Conservation (phyloP, 2,888 invertebrate genomes). For the Pseudococcus viburni region DNA sequence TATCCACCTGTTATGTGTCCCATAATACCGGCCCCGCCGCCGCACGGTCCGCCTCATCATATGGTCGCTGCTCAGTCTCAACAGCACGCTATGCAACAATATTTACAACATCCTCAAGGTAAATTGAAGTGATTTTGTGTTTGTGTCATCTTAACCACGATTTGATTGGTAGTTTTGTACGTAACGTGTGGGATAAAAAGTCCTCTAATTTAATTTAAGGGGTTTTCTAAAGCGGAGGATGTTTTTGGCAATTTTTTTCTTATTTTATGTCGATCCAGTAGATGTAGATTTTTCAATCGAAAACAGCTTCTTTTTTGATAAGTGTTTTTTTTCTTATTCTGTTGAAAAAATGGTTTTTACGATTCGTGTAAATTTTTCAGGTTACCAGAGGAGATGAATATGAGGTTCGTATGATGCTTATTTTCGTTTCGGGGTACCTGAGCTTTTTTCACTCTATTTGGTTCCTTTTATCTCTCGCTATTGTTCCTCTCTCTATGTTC, state of each 20-base stretch:
- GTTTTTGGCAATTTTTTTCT: background rate
- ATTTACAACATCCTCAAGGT: conserved; percentile 64
- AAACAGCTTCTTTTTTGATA: background rate
- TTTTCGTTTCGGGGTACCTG: conserved; percentile 38
- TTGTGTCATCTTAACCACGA: background rate
- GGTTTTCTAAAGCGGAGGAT: background rate
- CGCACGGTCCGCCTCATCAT: conserved; percentile 63
- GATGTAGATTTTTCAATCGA: background rate
- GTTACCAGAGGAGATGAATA: conserved; percentile 58
- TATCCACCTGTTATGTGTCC: conserved; percentile 56
- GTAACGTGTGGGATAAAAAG: background rate
- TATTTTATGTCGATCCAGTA: background rate
- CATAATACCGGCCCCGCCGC: conserved; percentile 57
- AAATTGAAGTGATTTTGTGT: background rate
- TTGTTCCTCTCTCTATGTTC: background rate
- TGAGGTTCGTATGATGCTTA: conserved; percentile 51
- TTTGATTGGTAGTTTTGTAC: background rate
- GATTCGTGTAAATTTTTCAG: conserved; percentile 56
- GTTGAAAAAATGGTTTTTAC: conserved; percentile 24
- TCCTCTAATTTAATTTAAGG: background rate
- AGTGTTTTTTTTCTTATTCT: background rate
- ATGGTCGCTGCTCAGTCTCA: conserved; percentile 59
- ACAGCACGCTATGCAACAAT: conserved; percentile 61
- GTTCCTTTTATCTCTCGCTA: conserved; percentile 2
- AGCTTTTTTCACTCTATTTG: conserved; percentile 23